These are phyloP conservation scores for Rhea americana DNA, from an alignment of 2,113 vertebrate genomes.

Conservation along the genomic window DNA sequence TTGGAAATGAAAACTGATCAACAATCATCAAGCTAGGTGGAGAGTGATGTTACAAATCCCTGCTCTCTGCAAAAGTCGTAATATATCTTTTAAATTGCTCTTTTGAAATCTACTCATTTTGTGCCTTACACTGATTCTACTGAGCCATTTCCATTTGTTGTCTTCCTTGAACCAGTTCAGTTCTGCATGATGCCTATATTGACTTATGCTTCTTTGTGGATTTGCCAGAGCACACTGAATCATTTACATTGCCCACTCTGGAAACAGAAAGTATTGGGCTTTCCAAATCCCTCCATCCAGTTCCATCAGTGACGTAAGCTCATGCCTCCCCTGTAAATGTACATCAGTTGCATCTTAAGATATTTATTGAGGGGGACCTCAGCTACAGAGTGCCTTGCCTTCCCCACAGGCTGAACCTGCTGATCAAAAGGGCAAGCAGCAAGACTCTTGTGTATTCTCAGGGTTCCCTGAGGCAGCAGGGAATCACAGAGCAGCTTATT, in stretches of 20 bases:
- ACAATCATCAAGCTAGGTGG: not conserved
- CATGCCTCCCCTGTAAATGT: not conserved
- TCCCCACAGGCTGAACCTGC: not conserved
- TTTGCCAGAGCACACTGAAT: not conserved
- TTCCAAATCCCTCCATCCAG: not conserved
- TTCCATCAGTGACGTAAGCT: not conserved
- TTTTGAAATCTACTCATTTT: not conserved
- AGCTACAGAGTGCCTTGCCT: not conserved
- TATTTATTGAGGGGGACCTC: not conserved
- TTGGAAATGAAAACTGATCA: not conserved
- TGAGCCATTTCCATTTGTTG: not conserved
- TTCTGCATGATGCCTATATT: not conserved
- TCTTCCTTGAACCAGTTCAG: not conserved
- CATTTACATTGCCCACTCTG: not conserved
- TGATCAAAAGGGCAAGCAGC: not conserved
- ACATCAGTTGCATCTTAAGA: not conserved
- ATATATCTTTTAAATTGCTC: not conserved
- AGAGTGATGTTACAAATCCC: not conserved
- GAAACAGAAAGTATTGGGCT: not conserved
- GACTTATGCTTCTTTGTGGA: not conserved
- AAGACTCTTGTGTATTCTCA: not conserved
- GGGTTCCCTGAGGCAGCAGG: not conserved
- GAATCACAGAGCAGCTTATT: not conserved
- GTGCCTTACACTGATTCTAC: not conserved
- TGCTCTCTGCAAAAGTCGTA: not conserved